phyloP scores from a whole-genome alignment of 2,797 vertebrate genomes.

The Scolopax bukidnonensis region DNA sequence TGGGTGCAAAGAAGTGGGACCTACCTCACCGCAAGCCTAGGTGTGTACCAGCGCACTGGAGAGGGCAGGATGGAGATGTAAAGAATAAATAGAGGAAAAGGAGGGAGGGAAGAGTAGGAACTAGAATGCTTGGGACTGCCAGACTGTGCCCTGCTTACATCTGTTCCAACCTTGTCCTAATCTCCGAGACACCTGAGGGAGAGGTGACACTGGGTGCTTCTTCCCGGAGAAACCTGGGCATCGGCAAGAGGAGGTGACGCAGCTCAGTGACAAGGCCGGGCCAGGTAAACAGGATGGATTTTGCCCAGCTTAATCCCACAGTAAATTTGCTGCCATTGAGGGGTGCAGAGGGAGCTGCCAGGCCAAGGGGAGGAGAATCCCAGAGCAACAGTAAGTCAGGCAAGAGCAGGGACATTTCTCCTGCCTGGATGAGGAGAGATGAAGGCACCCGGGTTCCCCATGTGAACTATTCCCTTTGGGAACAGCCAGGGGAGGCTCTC shows the following conservation, averaged over 20 bases:
- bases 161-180: not conserved
- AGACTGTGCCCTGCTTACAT: not conserved
- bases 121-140: accelerated
- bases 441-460: not conserved
- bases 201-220: not conserved
- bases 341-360: not conserved
- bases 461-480: not conserved
- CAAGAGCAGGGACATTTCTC: not conserved
- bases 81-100: not conserved
- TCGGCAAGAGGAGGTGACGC: not conserved
- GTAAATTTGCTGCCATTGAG: not conserved
- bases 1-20: not conserved
- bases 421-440: not conserved
- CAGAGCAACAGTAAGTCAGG: not conserved
- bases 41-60: accelerated
- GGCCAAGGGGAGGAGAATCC: not conserved
- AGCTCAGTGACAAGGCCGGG: not conserved
- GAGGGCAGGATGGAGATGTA: not conserved
- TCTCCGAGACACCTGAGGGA: not conserved
- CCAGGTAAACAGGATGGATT: not conserved
- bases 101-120: not conserved
- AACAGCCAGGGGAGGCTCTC: not conserved
- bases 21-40: too few relatives aligned
- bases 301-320: not conserved
- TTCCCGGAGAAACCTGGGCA: not conserved